These are phyloP conservation scores for Hydropsyche tenuis DNA, from an alignment of 1,140 invertebrate genomes.

Conservation along the genomic window DNA sequence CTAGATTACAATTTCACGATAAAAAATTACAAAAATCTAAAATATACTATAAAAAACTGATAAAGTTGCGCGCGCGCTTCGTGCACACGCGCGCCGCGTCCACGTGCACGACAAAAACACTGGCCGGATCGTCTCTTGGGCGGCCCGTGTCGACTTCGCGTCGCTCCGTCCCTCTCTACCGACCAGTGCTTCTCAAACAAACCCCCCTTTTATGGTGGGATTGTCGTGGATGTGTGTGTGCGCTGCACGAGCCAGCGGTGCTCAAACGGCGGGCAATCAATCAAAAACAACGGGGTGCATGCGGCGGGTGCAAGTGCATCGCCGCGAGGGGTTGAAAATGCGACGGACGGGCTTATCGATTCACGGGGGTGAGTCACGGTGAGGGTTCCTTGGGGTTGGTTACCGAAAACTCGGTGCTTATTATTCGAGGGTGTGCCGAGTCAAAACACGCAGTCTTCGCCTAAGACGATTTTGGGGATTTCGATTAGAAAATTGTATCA, in stretches of 20 bases:
- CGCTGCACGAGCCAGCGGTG: background rate
- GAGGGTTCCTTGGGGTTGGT: background rate
- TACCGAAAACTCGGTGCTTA: background rate
- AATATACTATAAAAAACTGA: too few species aligned
- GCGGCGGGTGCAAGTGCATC: background rate
- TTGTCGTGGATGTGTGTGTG: background rate
- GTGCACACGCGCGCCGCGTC: constrained; percentile 11
- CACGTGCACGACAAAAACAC: constrained; percentile 17
- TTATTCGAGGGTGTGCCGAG: too few species aligned
- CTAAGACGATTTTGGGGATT: too few species aligned
- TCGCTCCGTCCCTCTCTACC: background rate
- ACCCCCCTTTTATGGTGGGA: too few species aligned
- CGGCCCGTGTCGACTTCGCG: background rate
- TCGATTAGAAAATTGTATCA: too few species aligned
- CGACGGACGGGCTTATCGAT: constrained; percentile 17
- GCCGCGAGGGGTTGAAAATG: background rate
- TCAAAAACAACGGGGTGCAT: constrained; percentile 23
- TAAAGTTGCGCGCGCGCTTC: constrained; percentile 3
- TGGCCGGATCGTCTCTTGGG: background rate
- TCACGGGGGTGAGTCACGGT: constrained; percentile 10
- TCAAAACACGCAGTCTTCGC: too few species aligned
- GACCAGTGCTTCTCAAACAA: background rate
- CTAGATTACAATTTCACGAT: too few species aligned
- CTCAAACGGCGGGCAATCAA: background rate
- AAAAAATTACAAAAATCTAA: too few species aligned